Evolutionary conservation across 2,797 vertebrate species (phyloP), one percentile per base, ranked within the genome.

Genomic region (Urosaurus nigricauda): DNA sequence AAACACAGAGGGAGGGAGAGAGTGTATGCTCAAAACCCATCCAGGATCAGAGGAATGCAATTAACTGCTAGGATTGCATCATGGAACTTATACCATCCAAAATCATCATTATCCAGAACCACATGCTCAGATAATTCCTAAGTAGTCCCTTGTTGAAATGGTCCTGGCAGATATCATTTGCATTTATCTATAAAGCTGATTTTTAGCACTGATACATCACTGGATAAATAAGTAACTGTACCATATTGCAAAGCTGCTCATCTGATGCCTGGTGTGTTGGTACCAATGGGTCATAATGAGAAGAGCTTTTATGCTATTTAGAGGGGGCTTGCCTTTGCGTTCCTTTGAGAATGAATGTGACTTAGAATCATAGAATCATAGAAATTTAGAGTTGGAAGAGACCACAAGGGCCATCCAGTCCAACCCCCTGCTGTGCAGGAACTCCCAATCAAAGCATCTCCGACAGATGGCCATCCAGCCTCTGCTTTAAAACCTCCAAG

Each of bases 1-100:
- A 56, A 17, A 13, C 21, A 84, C 1, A 32, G 40, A 84, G 53
- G 29, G 24, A 84, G 53, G 53, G 53, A 56, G 53, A 16, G 5
- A 5, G 5, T 2, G 35, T 86, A 89, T 87, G 40, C 5, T 91
- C 86, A 51, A 87, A 92, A 82, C 75, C 84, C 85, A 13, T 73
- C 19, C 87, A 75, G 73, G 91, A 86, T 94, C 14, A 93, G 58
- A 40, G 26, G 60, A 43, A 47, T 14, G 0, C 68, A 79, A 78
- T 71, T 87, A 51, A 89, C 84, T 82, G 68, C n/a, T 79, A 84
- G 56, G n/a, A 24, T n/a, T 83, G 81, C 16, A 3, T 2, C 1
- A 90, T 74, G 90, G 70, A 5, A 89, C 56, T 47, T 19, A 86
- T 51, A 63, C 26, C 35, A 78, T 51, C 73, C 43, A 75, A 74